Conservation (phyloP, 53 echinoderm and acorn worm species). For the Echinarachnius parma region DNA sequence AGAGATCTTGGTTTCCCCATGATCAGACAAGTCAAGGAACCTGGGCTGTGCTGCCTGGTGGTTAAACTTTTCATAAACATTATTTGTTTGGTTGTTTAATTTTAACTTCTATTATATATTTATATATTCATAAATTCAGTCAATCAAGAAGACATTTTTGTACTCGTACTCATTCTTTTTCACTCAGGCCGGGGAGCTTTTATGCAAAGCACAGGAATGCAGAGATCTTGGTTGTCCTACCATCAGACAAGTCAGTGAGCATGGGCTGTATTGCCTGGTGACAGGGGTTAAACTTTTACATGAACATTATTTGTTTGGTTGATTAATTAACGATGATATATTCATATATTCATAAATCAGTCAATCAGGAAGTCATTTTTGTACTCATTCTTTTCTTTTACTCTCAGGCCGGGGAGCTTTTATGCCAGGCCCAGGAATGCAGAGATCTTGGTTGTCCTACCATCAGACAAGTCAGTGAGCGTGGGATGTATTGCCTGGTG, state of each 20-base stretch:
- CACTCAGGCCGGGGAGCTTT: conserved; percentile 34
- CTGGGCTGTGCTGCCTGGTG: too few species aligned
- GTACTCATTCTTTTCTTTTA: background rate
- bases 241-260: conserved; percentile 42
- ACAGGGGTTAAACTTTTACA: too few species aligned
- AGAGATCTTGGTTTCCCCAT: conserved; percentile 34
- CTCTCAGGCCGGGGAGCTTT: conserved; percentile 34
- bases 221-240: conserved; percentile 36
- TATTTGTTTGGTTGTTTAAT: too few species aligned
- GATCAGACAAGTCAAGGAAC: conserved; percentile 49
- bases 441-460: conserved; percentile 36
- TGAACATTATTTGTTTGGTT: too few species aligned
- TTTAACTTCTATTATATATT: too few species aligned
- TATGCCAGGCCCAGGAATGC: conserved; percentile 40
- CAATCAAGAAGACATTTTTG: too few species aligned
- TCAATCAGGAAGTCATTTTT: too few species aligned
- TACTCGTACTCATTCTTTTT: background rate
- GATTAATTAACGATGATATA: too few species aligned
- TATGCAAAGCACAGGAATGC: conserved; percentile 40
- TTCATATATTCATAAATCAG: too few species aligned
- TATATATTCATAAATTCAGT: too few species aligned
- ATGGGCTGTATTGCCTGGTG: conserved; percentile 67
- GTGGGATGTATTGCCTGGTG: too few species aligned
- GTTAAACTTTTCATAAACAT: too few species aligned
- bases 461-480: conserved; percentile 48